phyloP scores from a whole-genome alignment of 2,888 invertebrate genomes.

The Lasioglossum marginatum region DNA sequence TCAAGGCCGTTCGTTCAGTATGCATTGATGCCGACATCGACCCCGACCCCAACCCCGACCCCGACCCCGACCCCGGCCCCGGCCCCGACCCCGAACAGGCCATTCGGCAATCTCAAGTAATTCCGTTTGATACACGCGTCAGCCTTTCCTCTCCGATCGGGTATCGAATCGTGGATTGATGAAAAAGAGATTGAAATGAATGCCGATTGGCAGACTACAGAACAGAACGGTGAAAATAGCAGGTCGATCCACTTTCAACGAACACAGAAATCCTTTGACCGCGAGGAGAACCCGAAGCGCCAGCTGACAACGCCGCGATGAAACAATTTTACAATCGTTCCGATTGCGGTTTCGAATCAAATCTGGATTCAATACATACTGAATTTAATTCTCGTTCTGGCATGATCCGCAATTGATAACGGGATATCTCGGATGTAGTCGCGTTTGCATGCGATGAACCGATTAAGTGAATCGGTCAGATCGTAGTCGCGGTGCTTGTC shows the following conservation, averaged over 20 bases:
- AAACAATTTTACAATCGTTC: conserved; percentile 12
- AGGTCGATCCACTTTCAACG: conserved; percentile 21
- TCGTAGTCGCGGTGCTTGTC: not conserved
- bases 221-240: conserved; percentile 20
- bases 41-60: too few species aligned
- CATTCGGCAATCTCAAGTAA: conserved; percentile 12
- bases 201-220: conserved; percentile 9
- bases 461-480: not conserved
- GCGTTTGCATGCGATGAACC: not conserved
- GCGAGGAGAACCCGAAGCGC: not conserved
- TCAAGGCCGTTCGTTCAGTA: not conserved
- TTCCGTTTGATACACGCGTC: conserved; percentile 23
- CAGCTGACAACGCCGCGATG: not conserved
- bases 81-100: not conserved
- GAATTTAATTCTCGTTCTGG: not conserved
- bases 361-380: not conserved
- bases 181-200: conserved; percentile 61
- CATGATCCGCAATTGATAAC: not conserved
- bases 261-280: not conserved
- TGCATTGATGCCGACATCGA: too few species aligned
- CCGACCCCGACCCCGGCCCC: not conserved
- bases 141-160: conserved; percentile 40
- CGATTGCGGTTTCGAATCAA: conserved; percentile 14
- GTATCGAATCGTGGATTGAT: conserved; percentile 55
- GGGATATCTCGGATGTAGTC: not conserved